Evolutionary conservation across 2,113 vertebrate genomes (phyloP), one percentile per base, ranked within the genome.

Genomic region (Oncorhynchus gorbuscha): DNA sequence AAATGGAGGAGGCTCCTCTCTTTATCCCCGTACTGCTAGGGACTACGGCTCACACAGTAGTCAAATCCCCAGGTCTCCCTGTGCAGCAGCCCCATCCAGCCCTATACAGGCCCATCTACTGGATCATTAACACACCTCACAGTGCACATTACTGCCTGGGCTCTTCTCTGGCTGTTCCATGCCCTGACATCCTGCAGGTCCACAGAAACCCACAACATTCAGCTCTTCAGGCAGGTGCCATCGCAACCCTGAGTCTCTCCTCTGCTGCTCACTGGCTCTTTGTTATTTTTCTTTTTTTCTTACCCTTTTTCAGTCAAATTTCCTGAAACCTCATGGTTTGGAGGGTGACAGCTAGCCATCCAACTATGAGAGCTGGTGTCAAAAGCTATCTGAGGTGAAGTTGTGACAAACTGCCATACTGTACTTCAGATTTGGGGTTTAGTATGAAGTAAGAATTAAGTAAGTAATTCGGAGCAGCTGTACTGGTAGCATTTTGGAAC

Each of bases 141-240:
- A 71, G 30, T 8, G 22, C 64, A 81, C 76, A 81, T 87, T 86
- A 81, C 70, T 71, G 68, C 65, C 68, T 32, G 45, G 75, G 75
- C 72, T 72, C 68, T 78, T 70, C 62, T 72, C 32, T 30, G 75
- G 73, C 75, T 72, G 65, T 79, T 70, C 62, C 74, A 72, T 39
- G 78, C 58, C 69, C 79, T 76, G 73, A 81, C n/a, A 61, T 84
- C 80, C 72, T 49, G 74, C 49, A 71, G 77, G 74, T 74, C 83
- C 83, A 80, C 62, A 73, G 82, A 87, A 82, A 83, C 86, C 78
- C 76, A 80, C 78, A 85, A 71, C 28, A 5, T 13, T 35, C 72
- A 78, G 72, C 74, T 79, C 81, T 73, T 73, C 72, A 8, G 65
- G 76, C 78, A 55, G 49, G 49, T 13, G 77, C 87, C 83, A 90